Percentiles rank a stretch among this genome's conserved stretches.
phyloP scores from a whole-genome alignment of 2,113 vertebrate species.

The Gobius niger region DNA sequence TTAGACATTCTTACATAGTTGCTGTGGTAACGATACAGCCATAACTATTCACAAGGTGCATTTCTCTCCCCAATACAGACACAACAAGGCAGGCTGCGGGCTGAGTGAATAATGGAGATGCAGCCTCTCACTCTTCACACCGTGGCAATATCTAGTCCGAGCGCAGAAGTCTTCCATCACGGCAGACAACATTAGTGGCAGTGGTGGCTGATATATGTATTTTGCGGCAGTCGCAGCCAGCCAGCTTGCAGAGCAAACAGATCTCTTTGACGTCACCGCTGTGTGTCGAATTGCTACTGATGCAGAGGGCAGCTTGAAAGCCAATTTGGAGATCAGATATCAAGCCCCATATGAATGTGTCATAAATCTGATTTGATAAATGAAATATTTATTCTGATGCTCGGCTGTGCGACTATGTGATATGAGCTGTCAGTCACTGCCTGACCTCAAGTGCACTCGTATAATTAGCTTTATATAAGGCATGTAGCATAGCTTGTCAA shows the following conservation, averaged over 20 bases:
- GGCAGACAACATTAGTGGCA: conserved; percentile 51
- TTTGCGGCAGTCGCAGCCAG: conserved; percentile 23
- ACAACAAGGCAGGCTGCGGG: conserved; percentile 37
- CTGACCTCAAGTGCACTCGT: conserved; percentile 27
- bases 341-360: conserved; percentile 9
- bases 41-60: conserved; percentile 27
- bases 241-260: conserved; percentile 21
- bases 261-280: conserved; percentile 35
- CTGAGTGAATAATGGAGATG: conserved; percentile 59
- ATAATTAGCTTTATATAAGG: conserved; percentile 1
- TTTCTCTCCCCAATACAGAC: conserved; percentile 23
- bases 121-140: conserved; percentile 54
- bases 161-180: conserved; percentile 58
- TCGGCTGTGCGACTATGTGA: conserved; percentile 12
- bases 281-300: conserved; percentile 26
- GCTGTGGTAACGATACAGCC: conserved; percentile 33
- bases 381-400: conserved; percentile 35
- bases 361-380: conserved; percentile 35
- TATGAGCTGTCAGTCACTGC: conserved; percentile 17
- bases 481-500: conserved; percentile 11
- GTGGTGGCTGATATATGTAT: conserved; percentile 43
- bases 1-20: conserved; percentile 35
- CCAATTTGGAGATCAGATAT: conserved; percentile 25
- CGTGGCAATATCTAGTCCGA: conserved; percentile 56
- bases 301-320: conserved; percentile 25